Evolutionary conservation across 37 sponge, comb jelly and placozoan species (phyloP), one percentile per base, ranked within the genome.

Genomic region (Axinella damicornis): DNA sequence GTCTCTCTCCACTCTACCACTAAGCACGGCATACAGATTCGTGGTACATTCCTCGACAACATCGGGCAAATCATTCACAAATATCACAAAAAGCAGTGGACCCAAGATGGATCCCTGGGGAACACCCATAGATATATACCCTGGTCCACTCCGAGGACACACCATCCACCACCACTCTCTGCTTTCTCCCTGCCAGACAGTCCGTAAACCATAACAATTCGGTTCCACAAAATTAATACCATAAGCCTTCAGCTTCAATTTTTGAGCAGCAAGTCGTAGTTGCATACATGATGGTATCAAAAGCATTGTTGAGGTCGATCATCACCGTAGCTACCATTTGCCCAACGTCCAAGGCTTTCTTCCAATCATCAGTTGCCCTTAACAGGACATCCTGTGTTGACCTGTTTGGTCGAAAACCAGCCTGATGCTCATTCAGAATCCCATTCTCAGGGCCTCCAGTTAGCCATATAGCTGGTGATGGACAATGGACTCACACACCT

Each of bases 201-300:
- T 68, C 57, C 2, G 54, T 25, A 40, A 80, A 80, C 69, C 81
- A 80, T 66, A 30, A 22, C 15, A 30, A 54, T 5, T 20, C 60
- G 59, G n/a, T 39, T 57, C 67, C 84, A 6, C 67, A 25, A 30
- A 73, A 21, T n/a, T n/a, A n/a, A 46, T 46, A 9, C 46, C 46
- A 9, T 46, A 46, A 46, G 46, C 46, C 6, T 46, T 12, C 46
- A 46, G 46, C 46, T 46, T 46, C 46, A 12, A 46, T n/a, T n/a
- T n/a, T n/a, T n/a, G n/a, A n/a, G n/a, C n/a, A n/a, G n/a, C n/a
- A n/a, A n/a, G n/a, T n/a, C n/a, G n/a, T n/a, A n/a, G n/a, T n/a
- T n/a, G n/a, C n/a, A n/a, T n/a, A n/a, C n/a, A n/a, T n/a, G n/a
- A 84, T 37, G 40, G 55, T 60, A 65, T 84, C 75, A 74, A 84